These are phyloP conservation scores for Musca domestica DNA, from an alignment of 1,140 invertebrate species.

Conservation along the genomic window DNA sequence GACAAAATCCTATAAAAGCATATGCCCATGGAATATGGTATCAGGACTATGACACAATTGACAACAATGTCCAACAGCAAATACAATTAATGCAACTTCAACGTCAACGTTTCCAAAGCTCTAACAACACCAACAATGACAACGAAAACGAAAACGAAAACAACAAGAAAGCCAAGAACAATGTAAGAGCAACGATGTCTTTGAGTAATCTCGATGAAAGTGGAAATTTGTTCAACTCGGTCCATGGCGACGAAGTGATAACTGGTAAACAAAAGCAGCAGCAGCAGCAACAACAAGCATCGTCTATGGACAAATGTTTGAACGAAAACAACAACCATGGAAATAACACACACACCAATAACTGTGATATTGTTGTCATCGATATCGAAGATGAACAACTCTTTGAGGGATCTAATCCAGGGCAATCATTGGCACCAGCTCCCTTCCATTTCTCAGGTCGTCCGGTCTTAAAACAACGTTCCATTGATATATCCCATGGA, in stretches of 20 bases:
- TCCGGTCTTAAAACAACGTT: too few relatives aligned
- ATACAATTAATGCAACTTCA: background rate
- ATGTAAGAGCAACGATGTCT: background rate
- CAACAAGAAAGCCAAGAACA: background rate
- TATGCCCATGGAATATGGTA: conserved; percentile 15
- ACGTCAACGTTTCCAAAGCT: background rate
- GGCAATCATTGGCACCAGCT: too few relatives aligned
- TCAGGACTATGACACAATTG: background rate
- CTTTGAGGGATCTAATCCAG: too few relatives aligned
- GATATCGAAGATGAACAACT: conserved; percentile 20
- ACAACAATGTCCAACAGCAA: conserved; percentile 6
- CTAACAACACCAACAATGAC: conserved; percentile 3
- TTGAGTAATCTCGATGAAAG: too few relatives aligned
- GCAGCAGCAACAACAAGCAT: background rate
- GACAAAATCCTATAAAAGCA: background rate
- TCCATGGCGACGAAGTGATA: too few relatives aligned
- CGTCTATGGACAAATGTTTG: background rate
- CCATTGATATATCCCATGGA: too few relatives aligned
- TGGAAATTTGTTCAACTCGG: too few relatives aligned
- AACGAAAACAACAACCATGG: conserved; percentile 4
- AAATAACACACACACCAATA: background rate
- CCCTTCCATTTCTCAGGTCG: too few relatives aligned
- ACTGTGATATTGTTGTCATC: conserved; percentile 5
- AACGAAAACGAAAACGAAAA: conserved; percentile 4
- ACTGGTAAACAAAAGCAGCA: conserved; percentile 1